A percentile compares a stretch with the other conserved stretches of the same genome.
These are phyloP conservation scores for Drosophila oshimai DNA, from an alignment of 1,140 invertebrate species.

Conservation along the genomic window DNA sequence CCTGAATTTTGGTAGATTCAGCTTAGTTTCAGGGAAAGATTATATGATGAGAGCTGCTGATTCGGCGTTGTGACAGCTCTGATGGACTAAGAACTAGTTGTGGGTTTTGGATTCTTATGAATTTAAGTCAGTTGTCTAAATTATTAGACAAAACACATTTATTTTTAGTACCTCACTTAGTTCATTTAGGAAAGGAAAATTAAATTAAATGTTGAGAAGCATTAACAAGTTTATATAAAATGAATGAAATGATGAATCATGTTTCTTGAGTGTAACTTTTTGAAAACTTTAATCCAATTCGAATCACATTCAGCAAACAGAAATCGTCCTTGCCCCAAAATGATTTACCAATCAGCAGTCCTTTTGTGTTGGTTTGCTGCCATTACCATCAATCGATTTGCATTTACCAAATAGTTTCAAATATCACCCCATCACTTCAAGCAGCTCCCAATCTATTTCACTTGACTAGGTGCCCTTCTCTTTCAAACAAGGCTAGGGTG, in stretches of 20 bases:
- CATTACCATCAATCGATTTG: not conserved
- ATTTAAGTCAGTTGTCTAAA: too few species aligned
- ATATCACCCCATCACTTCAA: not conserved
- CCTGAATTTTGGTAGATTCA: not conserved
- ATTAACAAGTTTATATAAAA: not conserved
- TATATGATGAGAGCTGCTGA: too few species aligned
- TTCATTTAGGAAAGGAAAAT: too few species aligned
- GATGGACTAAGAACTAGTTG: too few species aligned
- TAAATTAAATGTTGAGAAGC: too few species aligned
- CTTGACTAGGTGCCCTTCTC: constrained; percentile 12
- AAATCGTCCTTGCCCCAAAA: too few species aligned
- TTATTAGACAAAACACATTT: too few species aligned
- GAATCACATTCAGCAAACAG: not conserved
- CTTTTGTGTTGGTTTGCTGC: not conserved
- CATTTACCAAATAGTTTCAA: not conserved
- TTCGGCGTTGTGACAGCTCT: too few species aligned
- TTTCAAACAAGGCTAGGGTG: not conserved
- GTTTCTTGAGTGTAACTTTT: not conserved
- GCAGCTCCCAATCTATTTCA: not conserved
- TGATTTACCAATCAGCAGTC: not conserved
- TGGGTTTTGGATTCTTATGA: too few species aligned
- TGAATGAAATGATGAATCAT: not conserved
- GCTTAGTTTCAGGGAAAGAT: not conserved
- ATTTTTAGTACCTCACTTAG: too few species aligned
- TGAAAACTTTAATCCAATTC: not conserved